Percentiles rank a stretch among this genome's conserved stretches.
Conservation (phyloP, 2,113 vertebrate species). For the Pachycephala philippinensis region DNA sequence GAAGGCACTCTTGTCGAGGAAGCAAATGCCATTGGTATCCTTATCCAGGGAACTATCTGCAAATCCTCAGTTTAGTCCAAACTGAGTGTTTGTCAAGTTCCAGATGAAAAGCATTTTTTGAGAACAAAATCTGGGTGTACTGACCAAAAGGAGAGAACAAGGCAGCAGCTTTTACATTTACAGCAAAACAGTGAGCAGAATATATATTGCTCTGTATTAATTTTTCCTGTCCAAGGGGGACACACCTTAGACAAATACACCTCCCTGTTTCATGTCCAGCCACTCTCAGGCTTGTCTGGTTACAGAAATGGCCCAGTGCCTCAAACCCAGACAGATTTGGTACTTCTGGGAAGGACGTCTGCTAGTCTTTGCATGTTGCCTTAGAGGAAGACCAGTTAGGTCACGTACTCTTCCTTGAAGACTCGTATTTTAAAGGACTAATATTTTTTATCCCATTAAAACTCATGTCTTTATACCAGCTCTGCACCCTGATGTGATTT, state of each 20-base stretch:
- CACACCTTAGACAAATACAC: neutral
- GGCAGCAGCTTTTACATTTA: neutral
- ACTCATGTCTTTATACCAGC: neutral
- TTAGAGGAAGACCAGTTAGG: neutral
- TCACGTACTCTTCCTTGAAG: neutral
- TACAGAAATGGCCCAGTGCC: neutral
- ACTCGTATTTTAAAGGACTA: neutral
- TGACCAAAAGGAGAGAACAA: neutral
- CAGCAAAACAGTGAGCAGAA: neutral
- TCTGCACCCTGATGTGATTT: neutral
- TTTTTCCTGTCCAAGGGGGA: neutral
- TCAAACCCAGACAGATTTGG: neutral
- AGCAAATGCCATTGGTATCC: neutral
- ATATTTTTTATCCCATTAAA: neutral
- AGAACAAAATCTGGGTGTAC: neutral
- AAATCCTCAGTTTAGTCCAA: neutral
- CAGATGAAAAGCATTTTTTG: neutral
- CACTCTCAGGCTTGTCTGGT: neutral
- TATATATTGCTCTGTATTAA: neutral
- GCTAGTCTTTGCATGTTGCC: neutral
- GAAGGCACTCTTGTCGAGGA: neutral
- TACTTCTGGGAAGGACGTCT: neutral
- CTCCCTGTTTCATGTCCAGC: neutral
- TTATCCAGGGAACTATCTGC: neutral
- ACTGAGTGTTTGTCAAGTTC: neutral